These are phyloP conservation scores for Machimus rusticus DNA, from an alignment of 2,888 invertebrate species.

Conservation along the genomic window DNA sequence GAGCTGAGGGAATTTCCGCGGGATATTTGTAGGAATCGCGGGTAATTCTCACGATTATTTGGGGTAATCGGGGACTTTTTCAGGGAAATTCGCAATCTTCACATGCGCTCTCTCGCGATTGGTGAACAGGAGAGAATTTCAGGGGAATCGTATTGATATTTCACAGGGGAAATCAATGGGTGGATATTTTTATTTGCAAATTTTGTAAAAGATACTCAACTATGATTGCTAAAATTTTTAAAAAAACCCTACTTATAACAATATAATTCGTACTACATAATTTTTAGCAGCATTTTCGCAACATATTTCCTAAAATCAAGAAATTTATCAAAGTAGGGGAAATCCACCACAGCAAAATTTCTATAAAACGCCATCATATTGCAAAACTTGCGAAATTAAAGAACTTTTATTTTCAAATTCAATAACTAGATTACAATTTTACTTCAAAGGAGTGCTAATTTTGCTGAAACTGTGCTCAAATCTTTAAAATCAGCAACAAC, in stretches of 20 bases:
- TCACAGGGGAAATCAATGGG: background rate
- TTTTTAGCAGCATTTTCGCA: background rate
- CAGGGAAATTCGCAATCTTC: background rate
- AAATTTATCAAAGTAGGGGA: background rate
- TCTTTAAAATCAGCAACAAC: background rate
- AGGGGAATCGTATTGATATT: background rate
- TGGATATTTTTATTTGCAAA: background rate
- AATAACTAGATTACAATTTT: background rate
- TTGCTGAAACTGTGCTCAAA: background rate
- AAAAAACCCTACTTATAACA: background rate
- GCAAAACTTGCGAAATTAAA: background rate
- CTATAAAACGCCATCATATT: background rate
- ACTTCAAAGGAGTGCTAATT: background rate
- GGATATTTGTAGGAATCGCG: constrained; percentile 9
- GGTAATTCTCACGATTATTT: constrained; percentile 2
- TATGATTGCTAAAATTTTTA: background rate
- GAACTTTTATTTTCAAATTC: background rate
- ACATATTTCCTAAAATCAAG: background rate
- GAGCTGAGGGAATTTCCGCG: constrained; percentile 2
- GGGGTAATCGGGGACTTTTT: background rate
- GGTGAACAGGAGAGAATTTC: background rate
- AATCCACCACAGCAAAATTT: constrained; percentile 2
- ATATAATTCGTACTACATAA: background rate
- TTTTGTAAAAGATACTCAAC: background rate
- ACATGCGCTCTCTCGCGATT: constrained; percentile 15